Evolutionary conservation across 2,797 vertebrate genomes (phyloP).

Genomic region (Pachyuromys duprasi): DNA sequence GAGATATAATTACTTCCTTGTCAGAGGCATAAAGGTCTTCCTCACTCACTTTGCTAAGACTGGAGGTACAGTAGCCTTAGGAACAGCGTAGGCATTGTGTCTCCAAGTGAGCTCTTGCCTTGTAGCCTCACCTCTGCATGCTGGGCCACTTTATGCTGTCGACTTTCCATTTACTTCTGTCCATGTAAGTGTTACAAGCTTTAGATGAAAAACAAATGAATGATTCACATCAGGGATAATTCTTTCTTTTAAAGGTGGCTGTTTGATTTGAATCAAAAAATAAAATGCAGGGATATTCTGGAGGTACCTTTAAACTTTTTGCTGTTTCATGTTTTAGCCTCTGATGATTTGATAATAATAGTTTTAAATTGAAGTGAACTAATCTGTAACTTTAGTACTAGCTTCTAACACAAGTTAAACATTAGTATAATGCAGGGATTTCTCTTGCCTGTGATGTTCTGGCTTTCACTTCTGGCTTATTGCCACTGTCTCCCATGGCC

Average conservation of each 20-base stretch:
- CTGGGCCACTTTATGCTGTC: not conserved
- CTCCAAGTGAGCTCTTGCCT: not conserved
- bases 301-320: not conserved
- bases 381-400: not conserved
- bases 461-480: conserved; percentile 49
- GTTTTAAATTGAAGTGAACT: not conserved
- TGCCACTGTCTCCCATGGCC: conserved; percentile 31
- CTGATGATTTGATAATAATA: not conserved
- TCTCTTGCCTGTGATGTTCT: not conserved
- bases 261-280: conserved; percentile 16
- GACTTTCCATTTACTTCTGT: not conserved
- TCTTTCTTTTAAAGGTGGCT: conserved; percentile 34
- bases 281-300: conserved; percentile 30
- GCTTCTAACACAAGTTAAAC: not conserved
- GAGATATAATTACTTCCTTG: not conserved
- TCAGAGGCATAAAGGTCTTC: not conserved
- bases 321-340: conserved; percentile 17
- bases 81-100: not conserved
- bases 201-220: not conserved
- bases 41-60: no score
- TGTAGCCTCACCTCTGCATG: not conserved
- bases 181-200: not conserved
- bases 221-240: not conserved
- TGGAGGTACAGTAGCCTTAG: not conserved
- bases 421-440: conserved; percentile 5